phyloP scores from a whole-genome alignment of 92 coral and sea anemone genomes.

The Bergia sp. region DNA sequence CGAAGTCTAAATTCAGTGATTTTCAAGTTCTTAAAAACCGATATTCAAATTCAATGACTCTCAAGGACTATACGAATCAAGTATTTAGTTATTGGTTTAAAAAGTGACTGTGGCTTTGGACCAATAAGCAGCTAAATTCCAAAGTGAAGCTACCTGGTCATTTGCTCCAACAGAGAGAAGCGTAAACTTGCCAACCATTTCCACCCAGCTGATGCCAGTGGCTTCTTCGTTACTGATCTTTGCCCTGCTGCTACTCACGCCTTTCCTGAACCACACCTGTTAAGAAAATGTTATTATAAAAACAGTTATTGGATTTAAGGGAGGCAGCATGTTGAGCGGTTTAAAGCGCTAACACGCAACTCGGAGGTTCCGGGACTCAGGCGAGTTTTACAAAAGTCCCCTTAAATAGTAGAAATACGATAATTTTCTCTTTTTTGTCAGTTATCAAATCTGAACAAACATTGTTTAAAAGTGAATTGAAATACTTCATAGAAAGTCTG shows the following conservation, averaged over 20 bases:
- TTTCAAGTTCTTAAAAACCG: no score
- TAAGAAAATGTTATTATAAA: neutral
- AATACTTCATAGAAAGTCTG: no score
- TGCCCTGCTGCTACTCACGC: slow-evolving; percentile 65
- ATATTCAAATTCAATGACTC: no score
- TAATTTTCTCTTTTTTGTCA: no score
- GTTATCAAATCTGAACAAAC: no score
- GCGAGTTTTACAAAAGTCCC: no score
- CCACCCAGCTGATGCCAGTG: slow-evolving; percentile 88
- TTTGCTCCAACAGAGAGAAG: slow-evolving; percentile 85
- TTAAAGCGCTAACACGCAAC: no score
- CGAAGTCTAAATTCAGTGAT: no score
- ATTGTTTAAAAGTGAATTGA: no score
- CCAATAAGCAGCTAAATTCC: neutral
- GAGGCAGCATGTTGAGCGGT: no score
- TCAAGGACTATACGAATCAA: neutral
- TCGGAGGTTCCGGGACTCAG: no score
- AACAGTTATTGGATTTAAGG: neutral
- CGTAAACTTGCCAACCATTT: slow-evolving; percentile 94
- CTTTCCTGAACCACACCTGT: slow-evolving; percentile 92
- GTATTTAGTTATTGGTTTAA: neutral
- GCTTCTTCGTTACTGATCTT: slow-evolving; percentile 53
- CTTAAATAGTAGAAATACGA: no score
- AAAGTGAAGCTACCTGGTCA: slow-evolving; percentile 74
- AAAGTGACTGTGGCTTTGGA: neutral